These are phyloP conservation scores for Idaea straminata DNA, from an alignment of 2,888 invertebrate species.

Conservation along the genomic window DNA sequence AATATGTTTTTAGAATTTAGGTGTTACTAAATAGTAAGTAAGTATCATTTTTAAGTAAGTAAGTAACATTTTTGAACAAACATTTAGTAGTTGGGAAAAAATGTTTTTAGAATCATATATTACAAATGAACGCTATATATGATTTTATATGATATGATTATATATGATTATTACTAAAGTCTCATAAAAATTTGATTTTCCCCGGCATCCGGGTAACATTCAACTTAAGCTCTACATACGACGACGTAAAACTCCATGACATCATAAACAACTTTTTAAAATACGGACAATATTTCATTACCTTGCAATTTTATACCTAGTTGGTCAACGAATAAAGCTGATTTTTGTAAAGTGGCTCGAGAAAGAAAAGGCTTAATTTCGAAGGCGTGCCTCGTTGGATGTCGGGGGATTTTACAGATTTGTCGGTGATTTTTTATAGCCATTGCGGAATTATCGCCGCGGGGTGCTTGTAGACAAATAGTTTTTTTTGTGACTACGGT, in stretches of 20 bases:
- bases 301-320: slow-evolving; percentile 28
- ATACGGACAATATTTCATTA: slow-evolving; percentile 37
- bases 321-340: slow-evolving; percentile 11
- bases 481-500: slow-evolving; percentile 36
- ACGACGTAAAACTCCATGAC: slow-evolving; percentile 70
- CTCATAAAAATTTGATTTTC: too few species aligned
- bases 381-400: slow-evolving; percentile 75
- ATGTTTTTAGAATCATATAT: too few species aligned
- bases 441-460: slow-evolving; percentile 62
- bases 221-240: slow-evolving; percentile 14
- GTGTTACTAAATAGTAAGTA: too few species aligned
- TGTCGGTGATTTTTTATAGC: slow-evolving; percentile 70
- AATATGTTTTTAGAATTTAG: too few species aligned
- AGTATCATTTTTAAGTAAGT: too few species aligned
- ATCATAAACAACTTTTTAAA: slow-evolving; percentile 62
- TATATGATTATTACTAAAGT: too few species aligned
- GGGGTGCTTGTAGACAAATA: slow-evolving; percentile 54
- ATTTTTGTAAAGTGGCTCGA: slow-evolving; percentile 25
- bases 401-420: slow-evolving; percentile 70
- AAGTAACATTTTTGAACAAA: too few species aligned
- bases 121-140: too few species aligned
- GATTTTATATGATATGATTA: too few species aligned
- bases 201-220: too few species aligned
- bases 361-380: slow-evolving; percentile 69
- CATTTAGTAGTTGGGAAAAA: too few species aligned